Evolutionary conservation across 2,888 invertebrate species (phyloP).

Genomic region (Trichogramma evanescens): DNA sequence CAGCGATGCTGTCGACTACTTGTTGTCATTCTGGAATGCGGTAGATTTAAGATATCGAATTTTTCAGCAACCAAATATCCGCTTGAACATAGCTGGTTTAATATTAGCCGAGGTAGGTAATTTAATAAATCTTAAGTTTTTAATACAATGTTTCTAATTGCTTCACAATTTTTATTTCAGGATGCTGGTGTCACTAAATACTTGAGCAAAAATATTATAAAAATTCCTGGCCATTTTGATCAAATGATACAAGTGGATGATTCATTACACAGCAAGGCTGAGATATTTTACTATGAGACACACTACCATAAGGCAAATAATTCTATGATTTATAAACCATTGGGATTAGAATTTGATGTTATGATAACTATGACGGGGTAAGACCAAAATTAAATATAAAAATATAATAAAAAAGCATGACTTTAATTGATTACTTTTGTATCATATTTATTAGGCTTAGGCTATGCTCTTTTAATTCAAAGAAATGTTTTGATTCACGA

Average conservation of each 20-base stretch:
- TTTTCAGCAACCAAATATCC: slow-evolving; percentile 3
- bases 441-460: too few species aligned
- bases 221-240: not conserved
- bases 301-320: not conserved
- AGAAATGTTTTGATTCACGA: too few species aligned
- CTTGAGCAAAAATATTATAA: not conserved
- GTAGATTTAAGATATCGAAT: slow-evolving; percentile 16
- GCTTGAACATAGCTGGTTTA: slow-evolving; percentile 14
- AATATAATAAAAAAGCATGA: not conserved
- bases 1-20: not conserved
- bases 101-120: slow-evolving; percentile 9
- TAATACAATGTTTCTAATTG: not conserved
- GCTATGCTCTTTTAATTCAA: too few species aligned
- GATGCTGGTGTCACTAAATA: slow-evolving; percentile 1
- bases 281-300: not conserved
- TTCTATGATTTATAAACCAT: not conserved
- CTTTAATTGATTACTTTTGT: too few species aligned
- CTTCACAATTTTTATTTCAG: not conserved
- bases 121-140: not conserved
- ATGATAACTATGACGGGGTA: slow-evolving; percentile 9
- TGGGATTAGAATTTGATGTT: slow-evolving; percentile 3
- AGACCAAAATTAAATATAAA: not conserved
- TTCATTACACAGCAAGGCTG: not conserved
- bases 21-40: slow-evolving; percentile 14
- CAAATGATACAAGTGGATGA: not conserved